Evolutionary conservation across 1,140 invertebrate species (phyloP), one percentile per base, ranked within the genome.

Genomic region (Protaetia brevitarsis): DNA sequence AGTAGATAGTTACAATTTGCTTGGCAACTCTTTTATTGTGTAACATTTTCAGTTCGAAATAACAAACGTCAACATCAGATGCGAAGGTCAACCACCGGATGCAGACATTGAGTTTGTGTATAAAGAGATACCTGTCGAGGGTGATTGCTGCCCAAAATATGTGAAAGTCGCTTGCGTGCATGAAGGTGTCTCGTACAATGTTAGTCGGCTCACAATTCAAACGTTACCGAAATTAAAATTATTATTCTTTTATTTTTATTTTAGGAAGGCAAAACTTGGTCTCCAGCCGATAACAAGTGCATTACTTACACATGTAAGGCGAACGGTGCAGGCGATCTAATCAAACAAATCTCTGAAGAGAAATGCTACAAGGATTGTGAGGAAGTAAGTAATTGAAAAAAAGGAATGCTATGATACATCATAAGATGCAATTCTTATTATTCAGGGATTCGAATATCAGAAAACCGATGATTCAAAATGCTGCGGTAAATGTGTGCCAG

Each of bases 401-500:
- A n/a, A n/a, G n/a, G n/a, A n/a, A n/a, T n/a, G n/a, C 6, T 89
- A 87, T 69, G 80, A 81, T 30, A 78, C 82, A n/a, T n/a, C n/a
- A n/a, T n/a, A n/a, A n/a, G n/a, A n/a, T n/a, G n/a, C n/a, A 23
- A 23, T 10, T 21, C 19, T 51, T 51, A 51, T n/a, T n/a, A n/a
- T n/a, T n/a, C 16, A 51, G 41, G 13, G 16, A 16, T 16, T 23
- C 7, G 16, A 23, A 51, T 19, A 19, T 23, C 2, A 10, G n/a
- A 23, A 64, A 37, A n/a, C 60, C 7, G 6, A 16, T 28, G 45
- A 29, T n/a, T 71, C 73, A 2, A 72, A 81, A 64, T 91, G 89
- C 69, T 91, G 89, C 67, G 89, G 89, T 4, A 77, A 81, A 23
- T 91, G 89, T 71, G 67, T 82, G 28, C 82, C 84, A 36, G 77